phyloP scores from a whole-genome alignment of 2,797 vertebrate species.

The Cetoscarus ocellatus region DNA sequence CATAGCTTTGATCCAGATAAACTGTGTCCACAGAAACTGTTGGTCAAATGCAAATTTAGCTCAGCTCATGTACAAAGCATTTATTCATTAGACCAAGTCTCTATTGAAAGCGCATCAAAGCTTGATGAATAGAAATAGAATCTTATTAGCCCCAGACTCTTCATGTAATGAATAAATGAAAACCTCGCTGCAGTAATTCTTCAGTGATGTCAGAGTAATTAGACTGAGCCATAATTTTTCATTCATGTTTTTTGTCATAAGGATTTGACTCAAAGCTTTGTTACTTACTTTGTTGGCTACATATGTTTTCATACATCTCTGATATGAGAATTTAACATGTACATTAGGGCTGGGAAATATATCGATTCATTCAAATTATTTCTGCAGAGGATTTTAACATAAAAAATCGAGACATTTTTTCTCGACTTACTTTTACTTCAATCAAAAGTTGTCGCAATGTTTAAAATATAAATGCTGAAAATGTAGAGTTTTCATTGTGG shows the following conservation, averaged over 20 bases:
- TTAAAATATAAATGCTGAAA: too few species aligned
- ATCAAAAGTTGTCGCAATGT: too few species aligned
- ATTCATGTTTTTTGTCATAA: constrained; percentile 8
- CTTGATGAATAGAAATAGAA: constrained; percentile 50
- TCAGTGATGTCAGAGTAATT: constrained; percentile 44
- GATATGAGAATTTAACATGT: too few species aligned
- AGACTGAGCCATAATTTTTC: constrained; percentile 25
- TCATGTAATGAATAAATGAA: constrained; percentile 66
- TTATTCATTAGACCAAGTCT: constrained; percentile 36
- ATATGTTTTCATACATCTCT: too few species aligned
- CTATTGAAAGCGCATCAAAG: constrained; percentile 34
- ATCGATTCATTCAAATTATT: too few species aligned
- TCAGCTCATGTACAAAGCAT: constrained; percentile 18
- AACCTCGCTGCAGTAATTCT: constrained; percentile 46
- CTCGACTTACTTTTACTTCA: too few species aligned
- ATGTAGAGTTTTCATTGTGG: too few species aligned
- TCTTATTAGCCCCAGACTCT: constrained; percentile 58
- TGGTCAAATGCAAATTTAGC: constrained; percentile 41
- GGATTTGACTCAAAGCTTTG: neutral
- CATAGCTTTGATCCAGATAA: too few species aligned
- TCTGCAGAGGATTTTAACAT: too few species aligned
- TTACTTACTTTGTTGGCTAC: neutral
- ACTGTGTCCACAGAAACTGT: too few species aligned
- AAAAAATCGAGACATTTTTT: too few species aligned
- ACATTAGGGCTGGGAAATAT: too few species aligned